phyloP scores from a whole-genome alignment of 1,140 invertebrate genomes.

The Mamestra configurata region DNA sequence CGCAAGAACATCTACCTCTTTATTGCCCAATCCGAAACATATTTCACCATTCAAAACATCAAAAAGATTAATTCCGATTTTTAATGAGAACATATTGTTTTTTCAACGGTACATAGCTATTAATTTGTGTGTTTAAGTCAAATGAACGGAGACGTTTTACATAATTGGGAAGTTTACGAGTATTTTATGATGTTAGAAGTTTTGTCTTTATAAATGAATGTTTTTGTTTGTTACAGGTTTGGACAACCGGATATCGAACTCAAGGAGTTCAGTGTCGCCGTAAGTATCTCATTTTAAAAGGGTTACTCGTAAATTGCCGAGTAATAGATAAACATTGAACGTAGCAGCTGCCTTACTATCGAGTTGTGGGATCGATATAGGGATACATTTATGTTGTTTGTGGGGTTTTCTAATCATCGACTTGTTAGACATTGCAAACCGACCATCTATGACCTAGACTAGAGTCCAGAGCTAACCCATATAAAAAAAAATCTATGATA shows the following conservation, averaged over 20 bases:
- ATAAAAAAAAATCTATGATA: no score
- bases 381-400: background rate
- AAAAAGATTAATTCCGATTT: background rate
- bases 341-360: background rate
- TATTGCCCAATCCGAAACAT: background rate
- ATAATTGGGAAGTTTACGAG: constrained; percentile 20
- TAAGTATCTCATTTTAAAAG: constrained; percentile 64
- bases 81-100: constrained; percentile 1
- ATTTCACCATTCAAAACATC: background rate
- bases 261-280: constrained; percentile 80
- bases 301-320: background rate
- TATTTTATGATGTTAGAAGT: constrained; percentile 25
- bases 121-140: constrained; percentile 16
- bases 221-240: constrained; percentile 74
- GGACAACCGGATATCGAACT: constrained; percentile 82
- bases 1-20: background rate
- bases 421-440: no score
- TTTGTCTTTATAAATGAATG: constrained; percentile 37
- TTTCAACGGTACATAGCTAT: constrained; percentile 26
- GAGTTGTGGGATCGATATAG: background rate
- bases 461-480: no score
- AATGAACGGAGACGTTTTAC: constrained; percentile 8
- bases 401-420: background rate
- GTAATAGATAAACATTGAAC: background rate
- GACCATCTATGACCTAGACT: no score